phyloP scores from a whole-genome alignment of 2,888 invertebrate genomes.

The Papilio protenor region DNA sequence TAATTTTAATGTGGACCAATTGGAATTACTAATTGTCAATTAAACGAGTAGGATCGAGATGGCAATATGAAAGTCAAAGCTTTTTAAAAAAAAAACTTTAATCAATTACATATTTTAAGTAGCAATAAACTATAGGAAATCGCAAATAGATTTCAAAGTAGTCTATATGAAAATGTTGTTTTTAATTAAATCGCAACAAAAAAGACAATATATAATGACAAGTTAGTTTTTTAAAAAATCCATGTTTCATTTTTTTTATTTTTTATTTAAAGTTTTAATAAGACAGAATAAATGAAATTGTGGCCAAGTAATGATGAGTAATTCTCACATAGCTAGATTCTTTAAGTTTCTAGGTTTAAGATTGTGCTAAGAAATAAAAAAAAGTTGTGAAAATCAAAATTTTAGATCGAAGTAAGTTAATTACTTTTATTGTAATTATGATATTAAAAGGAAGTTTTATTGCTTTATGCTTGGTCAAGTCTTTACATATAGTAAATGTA shows the following conservation, averaged over 20 bases:
- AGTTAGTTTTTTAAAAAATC: too few species aligned
- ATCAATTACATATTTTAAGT: too few species aligned
- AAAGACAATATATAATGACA: neutral
- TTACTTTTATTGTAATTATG: conserved; percentile 4
- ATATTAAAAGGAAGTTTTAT: conserved; percentile 5
- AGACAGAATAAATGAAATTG: neutral
- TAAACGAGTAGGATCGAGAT: conserved; percentile 55
- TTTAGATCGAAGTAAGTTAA: neutral
- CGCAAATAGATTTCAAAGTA: too few species aligned
- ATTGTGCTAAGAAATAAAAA: neutral
- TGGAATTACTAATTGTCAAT: conserved; percentile 72
- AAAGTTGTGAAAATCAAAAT: neutral
- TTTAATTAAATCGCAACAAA: neutral
- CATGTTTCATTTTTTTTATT: too few species aligned
- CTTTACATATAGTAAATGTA: neutral
- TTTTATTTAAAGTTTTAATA: neutral
- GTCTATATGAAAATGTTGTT: neutral
- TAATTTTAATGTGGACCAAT: conserved; percentile 65
- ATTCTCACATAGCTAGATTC: too few species aligned
- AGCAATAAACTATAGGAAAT: too few species aligned
- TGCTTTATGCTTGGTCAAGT: conserved; percentile 33
- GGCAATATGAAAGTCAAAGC: conserved; percentile 48
- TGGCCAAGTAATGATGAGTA: neutral
- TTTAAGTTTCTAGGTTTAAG: neutral
- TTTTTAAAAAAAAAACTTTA: too few species aligned